phyloP scores from a whole-genome alignment of 2,888 invertebrate species.

The Drosophila cognata region DNA sequence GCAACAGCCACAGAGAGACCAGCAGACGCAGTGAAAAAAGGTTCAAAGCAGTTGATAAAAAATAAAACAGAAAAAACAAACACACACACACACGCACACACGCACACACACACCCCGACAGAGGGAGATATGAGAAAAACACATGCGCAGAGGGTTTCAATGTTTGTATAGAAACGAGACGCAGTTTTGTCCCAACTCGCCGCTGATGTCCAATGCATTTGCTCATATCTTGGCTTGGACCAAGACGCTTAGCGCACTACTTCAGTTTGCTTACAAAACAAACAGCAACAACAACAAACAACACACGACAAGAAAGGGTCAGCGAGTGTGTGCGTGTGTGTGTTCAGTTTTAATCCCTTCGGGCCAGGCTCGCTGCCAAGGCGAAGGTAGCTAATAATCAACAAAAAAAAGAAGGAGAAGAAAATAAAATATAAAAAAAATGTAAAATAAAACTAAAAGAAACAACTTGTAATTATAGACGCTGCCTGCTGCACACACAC shows the following conservation, averaged over 20 bases:
- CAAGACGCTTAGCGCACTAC: slow-evolving; percentile 56
- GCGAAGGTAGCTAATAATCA: slow-evolving; percentile 76
- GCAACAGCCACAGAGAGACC: slow-evolving; percentile 45
- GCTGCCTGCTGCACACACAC: slow-evolving; percentile 6
- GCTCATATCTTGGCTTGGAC: slow-evolving; percentile 58
- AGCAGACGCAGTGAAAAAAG: slow-evolving; percentile 64
- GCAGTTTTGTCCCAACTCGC: slow-evolving; percentile 49
- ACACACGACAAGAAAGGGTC: slow-evolving; percentile 48
- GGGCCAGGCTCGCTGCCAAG: slow-evolving; percentile 40
- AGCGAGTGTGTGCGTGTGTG: slow-evolving; percentile 27
- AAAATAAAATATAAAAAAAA: slow-evolving; percentile 11
- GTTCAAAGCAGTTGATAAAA: slow-evolving; percentile 75
- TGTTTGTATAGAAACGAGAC: slow-evolving; percentile 74
- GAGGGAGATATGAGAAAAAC: slow-evolving; percentile 38
- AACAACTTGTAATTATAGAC: slow-evolving; percentile 59
- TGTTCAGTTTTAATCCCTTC: slow-evolving; percentile 69
- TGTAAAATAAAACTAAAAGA: slow-evolving; percentile 37
- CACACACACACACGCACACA: slow-evolving; percentile 35
- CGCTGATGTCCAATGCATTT: slow-evolving; percentile 30
- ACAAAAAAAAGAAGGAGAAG: slow-evolving; percentile 25
- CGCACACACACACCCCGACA: slow-evolving; percentile 26
- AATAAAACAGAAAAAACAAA: slow-evolving; percentile 50
- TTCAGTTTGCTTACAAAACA: slow-evolving; percentile 77
- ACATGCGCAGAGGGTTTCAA: slow-evolving; percentile 68
- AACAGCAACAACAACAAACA: slow-evolving; percentile 50